phyloP scores from a whole-genome alignment of 1,140 invertebrate genomes.

The Caenorhabditis elegans region DNA sequence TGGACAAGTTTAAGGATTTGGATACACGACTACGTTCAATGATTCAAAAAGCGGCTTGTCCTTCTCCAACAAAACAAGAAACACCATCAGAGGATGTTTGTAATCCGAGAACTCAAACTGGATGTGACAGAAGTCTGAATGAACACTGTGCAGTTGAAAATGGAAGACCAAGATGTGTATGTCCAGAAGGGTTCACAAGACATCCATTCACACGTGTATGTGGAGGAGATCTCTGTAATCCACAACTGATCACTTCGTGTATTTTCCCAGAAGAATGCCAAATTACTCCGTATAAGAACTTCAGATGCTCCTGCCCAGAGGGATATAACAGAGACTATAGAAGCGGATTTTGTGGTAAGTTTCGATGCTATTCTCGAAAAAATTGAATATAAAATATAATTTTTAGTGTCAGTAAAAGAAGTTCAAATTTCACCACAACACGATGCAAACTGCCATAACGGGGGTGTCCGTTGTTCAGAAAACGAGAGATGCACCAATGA shows the following conservation, averaged over 20 bases:
- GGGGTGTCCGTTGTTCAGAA: conserved; percentile 40
- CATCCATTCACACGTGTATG: conserved; percentile 64
- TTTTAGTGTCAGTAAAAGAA: conserved; percentile 52
- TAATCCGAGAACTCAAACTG: conserved; percentile 62
- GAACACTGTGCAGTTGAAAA: conserved; percentile 57
- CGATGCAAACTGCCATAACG: conserved; percentile 45
- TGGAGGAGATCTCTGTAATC: conserved; percentile 61
- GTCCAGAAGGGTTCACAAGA: conserved; percentile 57
- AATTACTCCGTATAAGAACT: conserved; percentile 57
- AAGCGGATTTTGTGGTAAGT: conserved; percentile 55
- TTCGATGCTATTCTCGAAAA: neutral
- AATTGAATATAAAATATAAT: neutral
- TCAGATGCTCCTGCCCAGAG: conserved; percentile 61
- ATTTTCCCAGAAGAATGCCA: conserved; percentile 61
- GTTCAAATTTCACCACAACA: conserved; percentile 45
- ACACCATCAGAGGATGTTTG: conserved; percentile 46
- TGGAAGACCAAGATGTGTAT: conserved; percentile 55
- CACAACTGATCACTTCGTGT: conserved; percentile 62
- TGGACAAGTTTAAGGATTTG: conserved; percentile 66
- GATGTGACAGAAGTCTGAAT: conserved; percentile 62
- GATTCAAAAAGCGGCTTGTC: conserved; percentile 65
- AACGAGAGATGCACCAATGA: conserved; percentile 51
- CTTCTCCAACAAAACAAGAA: conserved; percentile 43
- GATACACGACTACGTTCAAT: conserved; percentile 64
- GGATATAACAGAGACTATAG: conserved; percentile 55